Percentiles rank a stretch among this genome's conserved stretches.
Conservation (phyloP, 2,888 invertebrate species). For the Phlogophora meticulosa region DNA sequence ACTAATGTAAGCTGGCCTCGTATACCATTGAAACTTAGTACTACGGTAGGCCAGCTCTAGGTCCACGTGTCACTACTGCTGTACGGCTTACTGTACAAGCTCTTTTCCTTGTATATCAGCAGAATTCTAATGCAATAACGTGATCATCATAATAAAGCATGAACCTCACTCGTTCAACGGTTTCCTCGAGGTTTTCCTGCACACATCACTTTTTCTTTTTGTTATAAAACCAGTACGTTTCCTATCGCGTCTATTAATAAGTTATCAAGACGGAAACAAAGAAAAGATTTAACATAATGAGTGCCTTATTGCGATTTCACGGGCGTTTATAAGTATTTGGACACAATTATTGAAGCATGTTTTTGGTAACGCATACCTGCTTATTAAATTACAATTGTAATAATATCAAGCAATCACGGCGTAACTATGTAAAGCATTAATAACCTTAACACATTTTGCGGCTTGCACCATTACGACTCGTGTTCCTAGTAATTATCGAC, state of each 20-base stretch:
- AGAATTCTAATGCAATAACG: slow-evolving; percentile 46
- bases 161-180: slow-evolving; percentile 21
- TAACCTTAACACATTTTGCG: slow-evolving; percentile 73
- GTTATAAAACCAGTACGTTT: slow-evolving; percentile 10
- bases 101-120: slow-evolving; percentile 54
- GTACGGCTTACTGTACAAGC: background rate
- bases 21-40: too few relatives aligned
- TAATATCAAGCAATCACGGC: slow-evolving; percentile 66
- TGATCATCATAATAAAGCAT: slow-evolving; percentile 36
- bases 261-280: slow-evolving; percentile 47
- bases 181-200: slow-evolving; percentile 42
- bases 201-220: slow-evolving; percentile 31
- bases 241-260: slow-evolving; percentile 28
- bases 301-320: slow-evolving; percentile 56
- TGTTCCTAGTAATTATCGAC: slow-evolving; percentile 78
- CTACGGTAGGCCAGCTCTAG: too few relatives aligned
- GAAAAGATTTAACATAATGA: slow-evolving; percentile 51
- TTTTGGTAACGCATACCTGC: slow-evolving; percentile 56
- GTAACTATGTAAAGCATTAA: slow-evolving; percentile 68
- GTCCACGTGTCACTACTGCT: too few relatives aligned
- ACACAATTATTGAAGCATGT: slow-evolving; percentile 62
- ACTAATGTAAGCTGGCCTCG: too few relatives aligned
- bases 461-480: slow-evolving; percentile 70
- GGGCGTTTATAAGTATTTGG: slow-evolving; percentile 62
- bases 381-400: slow-evolving; percentile 64